Percentiles rank a stretch among this genome's conserved stretches.
These are phyloP conservation scores for Cotesia congregata DNA, from an alignment of 2,888 invertebrate genomes.

Conservation along the genomic window DNA sequence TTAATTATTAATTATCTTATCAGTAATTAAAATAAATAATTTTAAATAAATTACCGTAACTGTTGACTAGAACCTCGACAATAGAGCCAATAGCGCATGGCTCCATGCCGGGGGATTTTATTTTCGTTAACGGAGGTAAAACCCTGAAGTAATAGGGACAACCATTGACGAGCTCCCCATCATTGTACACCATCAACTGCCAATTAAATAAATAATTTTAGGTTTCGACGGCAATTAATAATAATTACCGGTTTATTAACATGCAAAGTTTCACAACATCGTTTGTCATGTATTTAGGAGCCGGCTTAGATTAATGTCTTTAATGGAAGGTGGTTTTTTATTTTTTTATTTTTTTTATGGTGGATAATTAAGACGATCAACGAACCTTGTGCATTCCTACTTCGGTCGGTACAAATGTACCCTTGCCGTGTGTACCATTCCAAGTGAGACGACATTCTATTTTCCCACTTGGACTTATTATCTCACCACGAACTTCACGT, in stretches of 20 bases:
- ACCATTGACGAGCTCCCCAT: slow-evolving; percentile 74
- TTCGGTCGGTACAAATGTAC: slow-evolving; percentile 88
- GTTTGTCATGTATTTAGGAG: background rate
- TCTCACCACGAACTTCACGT: slow-evolving; percentile 81
- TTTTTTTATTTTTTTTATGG: slow-evolving; percentile 14
- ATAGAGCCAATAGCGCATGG: slow-evolving; percentile 95
- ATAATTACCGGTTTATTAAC: slow-evolving; percentile 22
- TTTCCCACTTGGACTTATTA: slow-evolving; percentile 84
- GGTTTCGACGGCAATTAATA: background rate
- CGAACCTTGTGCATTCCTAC: slow-evolving; percentile 91
- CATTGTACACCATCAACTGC: slow-evolving; percentile 75
- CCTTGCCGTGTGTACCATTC: slow-evolving; percentile 76
- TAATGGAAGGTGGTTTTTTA: background rate
- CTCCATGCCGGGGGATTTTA: slow-evolving; percentile 92
- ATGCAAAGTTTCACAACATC: slow-evolving; percentile 11
- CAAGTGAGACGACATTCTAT: slow-evolving; percentile 71
- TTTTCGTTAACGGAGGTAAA: slow-evolving; percentile 87
- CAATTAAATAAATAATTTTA: slow-evolving; percentile 42
- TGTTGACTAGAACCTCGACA: slow-evolving; percentile 93
- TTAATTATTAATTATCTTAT: background rate
- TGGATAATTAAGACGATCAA: slow-evolving; percentile 27
- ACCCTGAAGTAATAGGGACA: slow-evolving; percentile 87
- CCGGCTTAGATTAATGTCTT: background rate
- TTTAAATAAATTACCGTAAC: slow-evolving; percentile 75
- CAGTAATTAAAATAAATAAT: background rate